These are phyloP conservation scores for Hylaeus volcanicus DNA, from an alignment of 1,140 invertebrate species.

Conservation along the genomic window DNA sequence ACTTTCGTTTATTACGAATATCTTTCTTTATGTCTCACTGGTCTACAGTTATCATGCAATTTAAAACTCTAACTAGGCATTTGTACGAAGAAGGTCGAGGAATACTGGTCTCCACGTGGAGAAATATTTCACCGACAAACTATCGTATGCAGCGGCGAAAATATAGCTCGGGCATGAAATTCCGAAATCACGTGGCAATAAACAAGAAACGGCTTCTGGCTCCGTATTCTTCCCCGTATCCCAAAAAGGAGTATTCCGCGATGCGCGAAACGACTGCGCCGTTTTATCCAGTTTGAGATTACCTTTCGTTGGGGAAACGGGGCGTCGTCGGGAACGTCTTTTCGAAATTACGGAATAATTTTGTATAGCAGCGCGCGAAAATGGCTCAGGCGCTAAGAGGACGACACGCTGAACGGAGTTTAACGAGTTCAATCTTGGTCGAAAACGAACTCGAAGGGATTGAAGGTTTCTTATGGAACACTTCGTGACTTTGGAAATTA, in stretches of 20 bases:
- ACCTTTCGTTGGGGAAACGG: conserved; percentile 49
- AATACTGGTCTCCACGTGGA: background rate
- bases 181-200: conserved; percentile 53
- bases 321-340: conserved; percentile 27
- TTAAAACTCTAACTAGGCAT: too few relatives aligned
- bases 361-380: conserved; percentile 8
- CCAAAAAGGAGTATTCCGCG: conserved; percentile 35
- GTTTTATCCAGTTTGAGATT: conserved; percentile 42
- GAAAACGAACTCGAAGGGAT: conserved; percentile 3
- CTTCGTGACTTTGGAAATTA: too few relatives aligned
- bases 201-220: conserved; percentile 45
- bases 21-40: too few relatives aligned
- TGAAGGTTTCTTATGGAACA: background rate
- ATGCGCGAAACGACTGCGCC: conserved; percentile 12
- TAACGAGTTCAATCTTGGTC: conserved; percentile 21
- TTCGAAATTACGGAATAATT: conserved; percentile 54
- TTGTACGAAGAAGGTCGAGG: too few relatives aligned
- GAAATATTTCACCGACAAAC: background rate
- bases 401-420: background rate
- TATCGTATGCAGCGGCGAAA: conserved; percentile 7
- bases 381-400: conserved; percentile 8
- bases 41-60: too few relatives aligned
- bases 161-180: conserved; percentile 40
- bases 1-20: too few relatives aligned
- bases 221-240: conserved; percentile 25